Conservation (phyloP, 1,140 invertebrate species). For the Drosophila ercepeae region DNA sequence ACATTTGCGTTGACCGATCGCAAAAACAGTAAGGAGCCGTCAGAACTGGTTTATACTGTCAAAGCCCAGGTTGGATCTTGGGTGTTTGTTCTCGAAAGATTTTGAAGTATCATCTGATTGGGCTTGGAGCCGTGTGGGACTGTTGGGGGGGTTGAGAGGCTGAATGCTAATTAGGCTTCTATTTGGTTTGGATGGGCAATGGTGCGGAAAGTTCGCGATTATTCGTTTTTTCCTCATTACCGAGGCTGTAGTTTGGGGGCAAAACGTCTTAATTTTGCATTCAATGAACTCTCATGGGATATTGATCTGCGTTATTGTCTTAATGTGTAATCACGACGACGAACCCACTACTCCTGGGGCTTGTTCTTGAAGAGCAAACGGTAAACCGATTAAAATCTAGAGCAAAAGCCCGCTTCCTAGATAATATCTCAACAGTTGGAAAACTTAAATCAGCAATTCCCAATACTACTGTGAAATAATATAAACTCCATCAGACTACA, state of each 20-base stretch:
- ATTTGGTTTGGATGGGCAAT: constrained; percentile 50
- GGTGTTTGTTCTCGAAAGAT: constrained; percentile 11
- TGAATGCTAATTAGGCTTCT: constrained; percentile 43
- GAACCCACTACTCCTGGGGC: not conserved
- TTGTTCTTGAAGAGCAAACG: not conserved
- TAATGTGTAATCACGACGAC: constrained; percentile 28
- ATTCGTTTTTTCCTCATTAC: constrained; percentile 39
- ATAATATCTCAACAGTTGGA: not conserved
- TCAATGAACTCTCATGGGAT: not conserved
- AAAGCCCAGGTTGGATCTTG: constrained; percentile 48
- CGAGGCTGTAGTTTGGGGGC: constrained; percentile 41
- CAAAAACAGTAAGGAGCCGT: constrained; percentile 26
- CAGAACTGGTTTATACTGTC: constrained; percentile 49
- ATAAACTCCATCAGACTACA: constrained; percentile 29
- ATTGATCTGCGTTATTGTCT: not conserved
- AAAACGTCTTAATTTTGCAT: constrained; percentile 26
- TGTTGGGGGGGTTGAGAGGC: constrained; percentile 8
- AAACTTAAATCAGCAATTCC: not conserved
- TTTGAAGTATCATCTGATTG: not conserved
- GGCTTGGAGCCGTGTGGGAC: no score
- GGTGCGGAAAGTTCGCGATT: constrained; percentile 64
- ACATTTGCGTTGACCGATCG: constrained; percentile 53
- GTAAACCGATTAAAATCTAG: not conserved
- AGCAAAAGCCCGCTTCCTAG: not conserved
- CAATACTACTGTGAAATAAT: constrained; percentile 14